A percentile compares a stretch with the other conserved stretches of the same genome.
Conservation (phyloP, 2,797 vertebrate species). For the Fistularia tabacaria region DNA sequence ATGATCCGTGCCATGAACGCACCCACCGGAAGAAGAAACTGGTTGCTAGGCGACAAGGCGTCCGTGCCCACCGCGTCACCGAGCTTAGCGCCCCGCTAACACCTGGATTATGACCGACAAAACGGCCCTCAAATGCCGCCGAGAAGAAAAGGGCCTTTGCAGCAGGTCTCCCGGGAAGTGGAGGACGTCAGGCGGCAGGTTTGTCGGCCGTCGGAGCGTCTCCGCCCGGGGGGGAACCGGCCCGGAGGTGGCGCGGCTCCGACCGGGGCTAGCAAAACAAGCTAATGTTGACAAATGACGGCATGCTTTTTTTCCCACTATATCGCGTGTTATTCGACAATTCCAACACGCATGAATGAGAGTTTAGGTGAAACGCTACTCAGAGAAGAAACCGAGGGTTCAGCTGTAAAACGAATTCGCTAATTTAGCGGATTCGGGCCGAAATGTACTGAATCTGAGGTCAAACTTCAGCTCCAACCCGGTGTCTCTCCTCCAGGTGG, state of each 20-base stretch:
- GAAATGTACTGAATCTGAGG: too few species aligned
- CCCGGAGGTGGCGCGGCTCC: too few species aligned
- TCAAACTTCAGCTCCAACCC: background rate
- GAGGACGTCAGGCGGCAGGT: conserved; percentile 67
- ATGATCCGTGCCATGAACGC: too few species aligned
- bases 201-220: conserved; percentile 4
- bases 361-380: too few species aligned
- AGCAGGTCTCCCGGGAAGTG: conserved; percentile 63
- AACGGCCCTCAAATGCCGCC: conserved; percentile 57
- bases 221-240: too few species aligned
- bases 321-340: too few species aligned
- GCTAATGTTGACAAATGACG: background rate
- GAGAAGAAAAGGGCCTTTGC: conserved; percentile 69
- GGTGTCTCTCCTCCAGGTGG: conserved; percentile 46
- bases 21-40: conserved; percentile 2
- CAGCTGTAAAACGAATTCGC: too few species aligned
- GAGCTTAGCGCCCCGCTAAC: conserved; percentile 7
- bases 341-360: too few species aligned
- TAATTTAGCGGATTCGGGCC: too few species aligned
- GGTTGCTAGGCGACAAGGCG: conserved; percentile 60
- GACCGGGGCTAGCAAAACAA: too few species aligned
- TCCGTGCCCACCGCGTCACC: conserved; percentile 5
- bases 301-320: too few species aligned
- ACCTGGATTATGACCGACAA: background rate
- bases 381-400: too few species aligned